Base-by-base conservation (phyloP, 2,113 vertebrate genomes). In the Galemys pyrenaicus region DNA sequence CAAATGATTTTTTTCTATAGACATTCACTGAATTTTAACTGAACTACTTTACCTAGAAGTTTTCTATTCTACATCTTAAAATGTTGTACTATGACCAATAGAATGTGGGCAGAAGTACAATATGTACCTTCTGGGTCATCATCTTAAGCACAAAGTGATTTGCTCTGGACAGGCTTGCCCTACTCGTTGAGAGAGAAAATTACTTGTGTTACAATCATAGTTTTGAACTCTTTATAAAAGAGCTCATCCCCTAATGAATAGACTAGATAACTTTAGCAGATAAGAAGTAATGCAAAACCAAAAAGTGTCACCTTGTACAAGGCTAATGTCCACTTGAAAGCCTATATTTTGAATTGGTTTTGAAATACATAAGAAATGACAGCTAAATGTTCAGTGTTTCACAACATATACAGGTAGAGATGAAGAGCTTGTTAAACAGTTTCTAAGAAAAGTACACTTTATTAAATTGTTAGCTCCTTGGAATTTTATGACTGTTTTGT, bases 161-260 rank as follows among this genome's bases (percentile, higher is more conserved):
- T 95, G 2, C 30, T 49, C 30, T 60, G 70, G 39, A 90, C 1
- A 82, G 37, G 16, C 28, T 44, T 64, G 11, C 28, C 75, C 35
- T 78, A 70, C 80, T 94, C 26, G 90, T 13, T 84, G 39, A 4
- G 8, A 95, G 4, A 84, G 41, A 83, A 96, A 92, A 95, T 56
- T 71, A 81, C 26, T 95, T 78, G 2, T 81, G 67, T 70, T 68
- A 17, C 26, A 85, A 79, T 19, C 51, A 95, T 28, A 54, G 11
- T 94, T 80, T 78, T 51, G 2, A 32, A 84, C n/a, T 70, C 19
- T 67, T 81, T 78, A 85, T 86, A 37, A 15, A 13, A 79, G 88
- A 73, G 37, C 19, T 13, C 8, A n/a, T 87, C 79, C 39, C 49
- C 22, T 83, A 86, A 93, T 32, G 30, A 92, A 73, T 70, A 3